Evolutionary conservation across 2,888 invertebrate species (phyloP), one percentile per base, ranked within the genome.

Genomic region (Mesorhabditis belari): DNA sequence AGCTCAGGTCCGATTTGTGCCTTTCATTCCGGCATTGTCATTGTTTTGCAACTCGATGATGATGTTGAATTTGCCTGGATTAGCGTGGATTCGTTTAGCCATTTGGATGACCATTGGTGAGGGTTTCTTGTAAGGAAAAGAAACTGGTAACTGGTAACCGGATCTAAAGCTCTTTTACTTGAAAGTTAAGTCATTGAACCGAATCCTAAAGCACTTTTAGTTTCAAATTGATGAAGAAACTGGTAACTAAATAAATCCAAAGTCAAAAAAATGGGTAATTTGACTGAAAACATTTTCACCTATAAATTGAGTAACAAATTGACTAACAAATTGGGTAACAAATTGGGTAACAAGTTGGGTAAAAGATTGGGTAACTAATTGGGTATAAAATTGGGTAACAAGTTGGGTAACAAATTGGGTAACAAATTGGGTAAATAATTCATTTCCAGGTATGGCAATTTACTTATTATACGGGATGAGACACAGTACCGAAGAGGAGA

Each of bases 381-480:
- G 44, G n/a, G 44, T 17, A n/a, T 17, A n/a, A 35, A n/a, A 35
- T 9, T 17, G 44, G n/a, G 44, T 17, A n/a, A 35, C 44, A 35
- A 35, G n/a, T 17, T 35, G 44, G 12, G 44, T 35, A n/a, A 35
- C 12, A 35, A n/a, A 35, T 9, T 17, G 44, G n/a, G 44, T 17
- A n/a, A 35, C 44, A 35, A 35, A 35, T 17, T 35, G 44, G 12
- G 44, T 35, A n/a, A n/a, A n/a, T n/a, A n/a, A n/a, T 25, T 23
- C 26, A 23, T 25, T 66, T 64, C 26, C 85, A 89, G 92, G 93
- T 51, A 85, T 93, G 76, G 83, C 90, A 28, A 88, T 94, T 87
- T 94, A 94, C 84, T 92, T 94, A 85, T 88, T 89, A 80, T 93
- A 94, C 81, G 93, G 93, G 63, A 92, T 94, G 77, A 90, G 89